Percentiles rank a stretch among this genome's conserved stretches.
Conservation (phyloP, 2,113 vertebrate species). For the Hydrolagus affinis region DNA sequence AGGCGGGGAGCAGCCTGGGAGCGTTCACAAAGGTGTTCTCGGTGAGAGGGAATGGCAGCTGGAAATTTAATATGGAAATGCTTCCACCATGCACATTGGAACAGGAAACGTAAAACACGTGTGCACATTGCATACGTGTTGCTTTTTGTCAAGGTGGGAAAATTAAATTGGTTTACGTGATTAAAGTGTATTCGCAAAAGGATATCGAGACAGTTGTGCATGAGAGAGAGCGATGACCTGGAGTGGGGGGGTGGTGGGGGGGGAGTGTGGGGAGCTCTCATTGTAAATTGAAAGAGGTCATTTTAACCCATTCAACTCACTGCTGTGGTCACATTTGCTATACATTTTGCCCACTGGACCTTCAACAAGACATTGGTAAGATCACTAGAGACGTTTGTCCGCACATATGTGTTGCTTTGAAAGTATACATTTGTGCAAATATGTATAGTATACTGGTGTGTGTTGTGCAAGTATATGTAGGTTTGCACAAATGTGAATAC, state of each 20-base stretch:
- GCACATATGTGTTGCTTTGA: no score
- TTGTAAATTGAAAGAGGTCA: not conserved
- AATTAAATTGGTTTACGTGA: not conserved
- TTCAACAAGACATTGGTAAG: not conserved
- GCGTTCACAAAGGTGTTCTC: not conserved
- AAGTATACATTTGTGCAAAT: no score
- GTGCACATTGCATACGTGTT: not conserved
- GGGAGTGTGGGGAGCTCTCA: not conserved
- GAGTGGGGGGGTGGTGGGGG: no score
- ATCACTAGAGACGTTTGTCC: no score
- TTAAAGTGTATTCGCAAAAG: constrained; percentile 19
- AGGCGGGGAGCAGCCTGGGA: not conserved
- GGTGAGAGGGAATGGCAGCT: constrained; percentile 22
- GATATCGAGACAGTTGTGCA: constrained; percentile 5
- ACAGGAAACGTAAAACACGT: constrained; percentile 15
- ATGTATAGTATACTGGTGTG: no score
- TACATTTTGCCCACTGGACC: not conserved
- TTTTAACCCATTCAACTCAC: constrained; percentile 8
- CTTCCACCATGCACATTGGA: not conserved
- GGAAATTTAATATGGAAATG: not conserved
- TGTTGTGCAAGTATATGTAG: no score
- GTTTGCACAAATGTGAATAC: no score
- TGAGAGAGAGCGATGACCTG: not conserved
- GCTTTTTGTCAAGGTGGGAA: not conserved
- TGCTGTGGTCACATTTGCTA: not conserved